These are phyloP conservation scores for Gopherus flavomarginatus DNA, from an alignment of 2,113 vertebrate genomes.

Conservation along the genomic window DNA sequence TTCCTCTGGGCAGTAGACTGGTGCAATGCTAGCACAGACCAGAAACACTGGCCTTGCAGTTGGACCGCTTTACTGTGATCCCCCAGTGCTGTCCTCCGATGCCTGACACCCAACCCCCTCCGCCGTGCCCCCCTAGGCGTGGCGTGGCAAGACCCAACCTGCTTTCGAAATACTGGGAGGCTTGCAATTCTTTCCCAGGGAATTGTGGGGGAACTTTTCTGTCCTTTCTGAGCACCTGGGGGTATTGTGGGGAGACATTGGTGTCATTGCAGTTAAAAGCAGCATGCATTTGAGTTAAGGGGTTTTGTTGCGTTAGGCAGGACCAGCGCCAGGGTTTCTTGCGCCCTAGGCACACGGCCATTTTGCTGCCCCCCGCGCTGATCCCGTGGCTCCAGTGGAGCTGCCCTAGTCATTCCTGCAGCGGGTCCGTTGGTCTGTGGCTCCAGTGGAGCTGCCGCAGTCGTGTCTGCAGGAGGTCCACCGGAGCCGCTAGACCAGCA, in stretches of 20 bases:
- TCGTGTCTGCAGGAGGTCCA: too few relatives aligned
- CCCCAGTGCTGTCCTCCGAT: not conserved
- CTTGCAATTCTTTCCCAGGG: not conserved
- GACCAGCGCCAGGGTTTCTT: too few relatives aligned
- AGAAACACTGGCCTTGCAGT: not conserved
- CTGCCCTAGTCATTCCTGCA: too few relatives aligned
- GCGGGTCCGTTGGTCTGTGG: too few relatives aligned
- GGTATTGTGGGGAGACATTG: not conserved
- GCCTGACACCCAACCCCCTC: not conserved
- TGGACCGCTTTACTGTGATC: not conserved
- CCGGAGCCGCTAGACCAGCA: too few relatives aligned
- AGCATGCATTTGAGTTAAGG: not conserved
- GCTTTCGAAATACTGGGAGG: not conserved
- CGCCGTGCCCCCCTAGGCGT: too few relatives aligned
- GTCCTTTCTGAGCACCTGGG: not conserved
- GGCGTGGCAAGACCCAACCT: not conserved
- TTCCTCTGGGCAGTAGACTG: not conserved
- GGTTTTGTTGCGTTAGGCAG: not conserved
- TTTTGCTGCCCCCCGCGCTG: too few relatives aligned
- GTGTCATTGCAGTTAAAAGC: not conserved
- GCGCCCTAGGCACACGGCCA: too few relatives aligned
- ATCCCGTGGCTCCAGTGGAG: too few relatives aligned
- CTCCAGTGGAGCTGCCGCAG: too few relatives aligned
- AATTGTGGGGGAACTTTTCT: not conserved
- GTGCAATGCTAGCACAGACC: not conserved